Conservation (phyloP, 1,140 invertebrate genomes). For the Propsilocerus akamusi region DNA sequence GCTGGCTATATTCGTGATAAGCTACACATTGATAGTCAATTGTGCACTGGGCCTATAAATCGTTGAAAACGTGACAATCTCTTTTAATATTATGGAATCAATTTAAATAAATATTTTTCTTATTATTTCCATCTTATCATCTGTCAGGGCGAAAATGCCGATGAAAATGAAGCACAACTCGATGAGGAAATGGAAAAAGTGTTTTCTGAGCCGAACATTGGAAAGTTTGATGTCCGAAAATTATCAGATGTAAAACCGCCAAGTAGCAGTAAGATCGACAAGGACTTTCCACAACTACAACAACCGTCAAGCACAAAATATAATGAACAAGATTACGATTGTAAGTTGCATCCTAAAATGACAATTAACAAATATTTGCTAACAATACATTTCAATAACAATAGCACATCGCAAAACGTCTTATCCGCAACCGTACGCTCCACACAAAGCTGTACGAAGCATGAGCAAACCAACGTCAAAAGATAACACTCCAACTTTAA, state of each 20-base stretch:
- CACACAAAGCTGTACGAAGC: slow-evolving; percentile 5
- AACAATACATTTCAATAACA: neutral
- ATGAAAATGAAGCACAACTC: slow-evolving; percentile 41
- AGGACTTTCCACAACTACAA: slow-evolving; percentile 26
- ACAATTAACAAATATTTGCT: neutral
- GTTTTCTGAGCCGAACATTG: slow-evolving; percentile 32
- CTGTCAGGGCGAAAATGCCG: slow-evolving; percentile 30
- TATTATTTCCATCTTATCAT: slow-evolving; percentile 12
- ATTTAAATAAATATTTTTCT: slow-evolving; percentile 7
- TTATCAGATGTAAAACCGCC: slow-evolving; percentile 43
- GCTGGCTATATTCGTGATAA: no score
- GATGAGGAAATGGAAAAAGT: slow-evolving; percentile 66
- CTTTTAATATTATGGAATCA: slow-evolving; percentile 1
- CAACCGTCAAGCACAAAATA: slow-evolving; percentile 11
- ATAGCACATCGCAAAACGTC: neutral
- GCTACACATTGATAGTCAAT: no score
- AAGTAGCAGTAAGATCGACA: slow-evolving; percentile 26
- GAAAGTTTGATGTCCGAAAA: slow-evolving; percentile 21
- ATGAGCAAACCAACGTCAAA: neutral
- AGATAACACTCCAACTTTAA: neutral
- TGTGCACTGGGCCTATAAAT: neutral
- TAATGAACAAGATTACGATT: slow-evolving; percentile 30
- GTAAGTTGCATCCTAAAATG: no score
- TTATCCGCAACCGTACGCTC: slow-evolving; percentile 10
- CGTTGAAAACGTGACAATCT: neutral